Percentiles rank a stretch among this genome's conserved stretches.
phyloP scores from a whole-genome alignment of 2,888 invertebrate genomes.

The Phortica okadai region DNA sequence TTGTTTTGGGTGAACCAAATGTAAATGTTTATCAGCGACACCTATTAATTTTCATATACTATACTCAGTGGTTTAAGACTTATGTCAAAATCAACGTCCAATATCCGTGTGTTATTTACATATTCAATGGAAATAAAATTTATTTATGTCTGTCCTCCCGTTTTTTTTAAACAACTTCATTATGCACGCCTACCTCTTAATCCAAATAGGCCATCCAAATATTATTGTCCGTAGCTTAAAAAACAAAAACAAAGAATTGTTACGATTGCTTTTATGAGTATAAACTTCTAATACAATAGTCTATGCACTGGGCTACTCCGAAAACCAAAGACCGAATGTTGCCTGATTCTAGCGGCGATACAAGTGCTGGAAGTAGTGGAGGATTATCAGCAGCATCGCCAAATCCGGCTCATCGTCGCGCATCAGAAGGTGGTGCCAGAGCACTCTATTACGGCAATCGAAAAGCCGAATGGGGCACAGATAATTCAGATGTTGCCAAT shows the following conservation, averaged over 20 bases:
- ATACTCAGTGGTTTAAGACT: too few relatives aligned
- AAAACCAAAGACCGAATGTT: conserved; percentile 94
- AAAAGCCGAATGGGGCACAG: conserved; percentile 82
- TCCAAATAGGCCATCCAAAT: neutral
- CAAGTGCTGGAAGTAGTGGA: conserved; percentile 74
- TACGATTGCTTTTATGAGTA: conserved; percentile 25
- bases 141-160: too few relatives aligned
- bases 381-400: conserved; percentile 79
- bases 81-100: too few relatives aligned
- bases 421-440: conserved; percentile 88
- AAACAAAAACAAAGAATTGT: conserved; percentile 39
- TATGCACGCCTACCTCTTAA: conserved; percentile 10
- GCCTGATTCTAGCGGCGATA: conserved; percentile 77
- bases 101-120: too few relatives aligned
- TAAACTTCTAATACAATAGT: conserved; percentile 78
- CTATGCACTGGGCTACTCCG: conserved; percentile 94
- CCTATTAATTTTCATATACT: too few relatives aligned
- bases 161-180: too few relatives aligned
- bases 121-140: too few relatives aligned
- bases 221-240: neutral
- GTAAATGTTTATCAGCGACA: too few relatives aligned
- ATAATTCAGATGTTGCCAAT: conserved; percentile 88
- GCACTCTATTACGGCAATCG: conserved; percentile 82
- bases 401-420: conserved; percentile 82
- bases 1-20: too few relatives aligned